Evolutionary conservation across 2,888 invertebrate genomes (phyloP).

Genomic region (Cryptocheilus praepositus): DNA sequence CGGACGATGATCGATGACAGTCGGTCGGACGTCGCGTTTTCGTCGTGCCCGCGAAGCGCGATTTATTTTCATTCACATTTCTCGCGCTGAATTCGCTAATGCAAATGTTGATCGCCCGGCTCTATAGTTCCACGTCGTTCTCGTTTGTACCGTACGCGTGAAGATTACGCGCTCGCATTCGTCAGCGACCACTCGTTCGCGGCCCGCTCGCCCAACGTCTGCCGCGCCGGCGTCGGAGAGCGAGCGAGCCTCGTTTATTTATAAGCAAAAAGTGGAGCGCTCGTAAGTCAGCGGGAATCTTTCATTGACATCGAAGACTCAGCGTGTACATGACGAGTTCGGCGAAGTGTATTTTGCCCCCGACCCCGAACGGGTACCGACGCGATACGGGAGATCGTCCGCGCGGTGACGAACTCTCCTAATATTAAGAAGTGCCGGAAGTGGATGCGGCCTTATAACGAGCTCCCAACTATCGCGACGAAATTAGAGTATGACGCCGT

Average conservation of each 20-base stretch:
- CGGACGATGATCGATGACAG: no score
- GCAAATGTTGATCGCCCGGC: not conserved
- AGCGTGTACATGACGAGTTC: not conserved
- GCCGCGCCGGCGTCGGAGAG: no score
- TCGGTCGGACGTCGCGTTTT: no score
- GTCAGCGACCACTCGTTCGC: constrained; percentile 1
- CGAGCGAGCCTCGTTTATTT: constrained; percentile 60
- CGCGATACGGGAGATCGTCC: no score
- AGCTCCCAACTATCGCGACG: no score
- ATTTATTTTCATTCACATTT: not conserved
- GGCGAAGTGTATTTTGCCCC: no score
- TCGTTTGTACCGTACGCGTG: not conserved
- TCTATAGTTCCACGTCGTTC: not conserved
- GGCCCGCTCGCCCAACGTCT: no score
- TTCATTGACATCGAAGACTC: constrained; percentile 38
- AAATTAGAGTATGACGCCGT: no score
- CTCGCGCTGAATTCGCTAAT: not conserved
- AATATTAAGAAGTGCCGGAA: no score
- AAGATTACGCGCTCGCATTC: not conserved
- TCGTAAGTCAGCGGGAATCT: constrained; percentile 25
- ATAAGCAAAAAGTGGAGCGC: constrained; percentile 64
- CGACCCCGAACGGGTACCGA: no score
- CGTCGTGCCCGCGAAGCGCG: not conserved
- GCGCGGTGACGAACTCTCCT: no score
- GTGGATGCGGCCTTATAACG: no score